These are phyloP conservation scores for Psix sp. DNA, from an alignment of 1,140 invertebrate species.

Conservation along the genomic window DNA sequence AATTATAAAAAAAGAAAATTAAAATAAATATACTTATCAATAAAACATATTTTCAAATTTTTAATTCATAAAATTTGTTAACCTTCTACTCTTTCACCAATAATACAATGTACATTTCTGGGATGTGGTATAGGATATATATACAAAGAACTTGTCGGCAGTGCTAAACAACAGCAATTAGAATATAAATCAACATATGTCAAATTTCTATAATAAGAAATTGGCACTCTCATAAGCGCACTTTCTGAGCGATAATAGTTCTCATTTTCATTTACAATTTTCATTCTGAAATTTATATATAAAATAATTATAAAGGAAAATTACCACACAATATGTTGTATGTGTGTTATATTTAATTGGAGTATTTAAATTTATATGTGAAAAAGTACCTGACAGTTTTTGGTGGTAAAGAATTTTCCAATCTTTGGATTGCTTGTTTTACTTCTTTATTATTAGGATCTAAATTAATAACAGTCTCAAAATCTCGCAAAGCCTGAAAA, in stretches of 20 bases:
- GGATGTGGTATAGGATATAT: constrained; percentile 18
- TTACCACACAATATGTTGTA: too few species aligned
- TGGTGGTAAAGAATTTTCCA: constrained; percentile 48
- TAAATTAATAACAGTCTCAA: constrained; percentile 61
- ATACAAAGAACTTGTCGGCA: constrained; percentile 29
- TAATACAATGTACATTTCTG: constrained; percentile 23
- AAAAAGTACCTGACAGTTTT: constrained; percentile 60
- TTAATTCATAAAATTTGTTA: constrained; percentile 16
- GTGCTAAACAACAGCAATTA: constrained; percentile 14
- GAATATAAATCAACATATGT: constrained; percentile 12
- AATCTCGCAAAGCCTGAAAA: constrained; percentile 66
- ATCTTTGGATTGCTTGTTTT: constrained; percentile 54
- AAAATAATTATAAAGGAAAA: too few species aligned
- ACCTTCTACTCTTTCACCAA: constrained; percentile 23
- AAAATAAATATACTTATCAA: constrained; percentile 1
- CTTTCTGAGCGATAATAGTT: background rate
- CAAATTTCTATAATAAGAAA: constrained; percentile 23
- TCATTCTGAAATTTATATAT: constrained; percentile 15
- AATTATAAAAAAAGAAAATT: background rate
- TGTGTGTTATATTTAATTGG: too few species aligned
- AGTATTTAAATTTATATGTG: background rate
- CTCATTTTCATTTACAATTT: constrained; percentile 21
- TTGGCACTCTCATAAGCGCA: constrained; percentile 9
- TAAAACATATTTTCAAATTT: too few species aligned
- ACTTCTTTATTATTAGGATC: constrained; percentile 64